Base-by-base conservation (phyloP, 2,113 vertebrate genomes). In the Calyptommatus sinebrachiatus region DNA sequence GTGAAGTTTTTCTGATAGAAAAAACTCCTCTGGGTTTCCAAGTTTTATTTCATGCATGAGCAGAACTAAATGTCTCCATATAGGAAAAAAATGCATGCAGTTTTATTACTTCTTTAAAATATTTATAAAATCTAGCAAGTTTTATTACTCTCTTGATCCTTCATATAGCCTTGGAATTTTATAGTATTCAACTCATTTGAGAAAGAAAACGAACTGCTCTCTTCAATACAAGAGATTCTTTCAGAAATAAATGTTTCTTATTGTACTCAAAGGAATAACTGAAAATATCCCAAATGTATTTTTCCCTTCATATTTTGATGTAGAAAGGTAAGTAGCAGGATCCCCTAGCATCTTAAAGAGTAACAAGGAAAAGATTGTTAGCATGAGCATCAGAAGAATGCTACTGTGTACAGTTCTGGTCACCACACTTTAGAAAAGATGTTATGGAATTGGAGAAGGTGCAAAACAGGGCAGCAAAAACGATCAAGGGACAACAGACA, bases 31-130 rank as follows among this genome's bases (percentile, higher is more conserved):
- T 16, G 24, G 45, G 26, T 63, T 18, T 0, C 29, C 21, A 45
- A 62, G 31, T 18, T 22, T 70, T 50, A 81, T 65, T 53, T 31
- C 45, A 28, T 12, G 31, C 2, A 0, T 73, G 76, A 80, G 0
- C 0, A 80, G n/a, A 71, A 53, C 35, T 22, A 73, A 77, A 4
- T 1, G 35, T 48, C 69, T 70, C 61, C 57, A 72, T 7, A 11
- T 71, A 62, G 5, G 48, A 31, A n/a, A 8, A 21, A 65, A 45
- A 12, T 70, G 4, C 26, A 35, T 72, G 16, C 46, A 57, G 29
- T 41, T 66, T 80, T 73, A 67, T 53, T 41, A 53, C 0, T 73
- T 41, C 62, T 41, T 75, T 82, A 82, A 83, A 73, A 16, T 29
- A 70, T 75, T 60, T 10, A 11, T 0, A 28, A 78, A 28, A 68